phyloP scores from a whole-genome alignment of 2,113 vertebrate genomes.

The Lycaon pictus region DNA sequence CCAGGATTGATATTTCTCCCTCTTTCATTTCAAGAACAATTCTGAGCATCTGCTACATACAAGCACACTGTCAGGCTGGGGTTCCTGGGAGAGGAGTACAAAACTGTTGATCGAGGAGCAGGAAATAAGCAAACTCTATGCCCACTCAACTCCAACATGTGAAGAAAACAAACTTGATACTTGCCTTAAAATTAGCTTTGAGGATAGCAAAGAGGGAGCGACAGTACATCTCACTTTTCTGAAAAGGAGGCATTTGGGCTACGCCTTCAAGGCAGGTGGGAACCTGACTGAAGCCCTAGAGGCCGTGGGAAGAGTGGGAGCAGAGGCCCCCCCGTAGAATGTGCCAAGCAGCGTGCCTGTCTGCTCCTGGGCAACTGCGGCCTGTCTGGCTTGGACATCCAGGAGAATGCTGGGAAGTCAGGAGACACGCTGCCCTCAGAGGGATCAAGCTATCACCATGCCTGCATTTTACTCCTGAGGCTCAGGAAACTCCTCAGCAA shows the following conservation, averaged over 20 bases:
- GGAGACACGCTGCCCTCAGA: neutral
- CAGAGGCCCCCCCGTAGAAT: neutral
- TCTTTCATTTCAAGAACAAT: neutral
- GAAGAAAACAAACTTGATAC: neutral
- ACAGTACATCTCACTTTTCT: neutral
- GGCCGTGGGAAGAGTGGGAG: fast-evolving
- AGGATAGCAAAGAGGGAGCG: neutral
- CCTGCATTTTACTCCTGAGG: neutral
- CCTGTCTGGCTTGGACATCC: neutral
- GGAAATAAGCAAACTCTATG: neutral
- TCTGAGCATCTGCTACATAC: neutral
- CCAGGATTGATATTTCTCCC: neutral
- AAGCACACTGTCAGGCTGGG: too few relatives aligned
- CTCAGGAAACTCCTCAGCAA: neutral
- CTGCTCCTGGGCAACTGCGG: fast-evolving
- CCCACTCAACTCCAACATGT: neutral
- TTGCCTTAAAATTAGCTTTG: neutral
- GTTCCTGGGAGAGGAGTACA: neutral
- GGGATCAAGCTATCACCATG: neutral
- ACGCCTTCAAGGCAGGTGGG: too few relatives aligned
- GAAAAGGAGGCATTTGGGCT: neutral
- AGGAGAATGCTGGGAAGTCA: neutral
- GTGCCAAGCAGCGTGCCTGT: fast-evolving
- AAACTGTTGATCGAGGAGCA: neutral
- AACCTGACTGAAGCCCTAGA: neutral